Evolutionary conservation across 2,888 invertebrate species (phyloP), one percentile per base, ranked within the genome.

Genomic region (Volucella bombylans): DNA sequence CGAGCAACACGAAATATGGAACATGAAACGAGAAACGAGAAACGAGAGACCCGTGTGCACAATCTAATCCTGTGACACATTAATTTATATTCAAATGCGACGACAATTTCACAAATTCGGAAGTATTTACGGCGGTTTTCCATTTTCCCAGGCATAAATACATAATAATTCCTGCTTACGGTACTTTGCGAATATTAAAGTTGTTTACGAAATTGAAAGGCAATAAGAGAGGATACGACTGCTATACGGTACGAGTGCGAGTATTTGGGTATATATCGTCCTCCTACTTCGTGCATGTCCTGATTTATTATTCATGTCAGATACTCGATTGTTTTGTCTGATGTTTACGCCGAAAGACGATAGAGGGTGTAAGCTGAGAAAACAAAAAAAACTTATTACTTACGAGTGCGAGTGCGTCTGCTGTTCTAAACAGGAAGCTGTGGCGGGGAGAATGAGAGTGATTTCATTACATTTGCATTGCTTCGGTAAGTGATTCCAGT

Each of bases 221-320:
- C 31, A 31, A 18, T 31, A 9, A 14, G n/a, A 54, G 14, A 14
- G 47, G 23, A 59, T 50, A 49, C 23, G 55, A 31, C 31, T 31
- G 31, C 6, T 31, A 31, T 31, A 6, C 31, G 0, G 31, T 31
- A 31, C 6, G 6, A 31, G 31, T 6, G 0, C 31, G 6, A 31
- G 31, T 23, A 23, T 23, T 4, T 23, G 23, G 23, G 3, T 4
- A 23, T 4, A 4, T 23, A 23, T 23, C 23, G 23, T 6, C 31
- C 6, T 6, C 6, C 31, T 31, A 39, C 39, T 8, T 10, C 14
- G 38, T 69, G 49, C 39, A 59, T 15, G 47, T 49, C 49, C 38
- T 38, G 45, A 72, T 72, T 62, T 14, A 52, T 61, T 72, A 72
- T 62, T 72, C 71, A 72, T 72, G 71, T 62, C 61, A 62, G 71